Evolutionary conservation across 2,113 vertebrate species (phyloP).

Genomic region (Deroptyus accipitrinus): DNA sequence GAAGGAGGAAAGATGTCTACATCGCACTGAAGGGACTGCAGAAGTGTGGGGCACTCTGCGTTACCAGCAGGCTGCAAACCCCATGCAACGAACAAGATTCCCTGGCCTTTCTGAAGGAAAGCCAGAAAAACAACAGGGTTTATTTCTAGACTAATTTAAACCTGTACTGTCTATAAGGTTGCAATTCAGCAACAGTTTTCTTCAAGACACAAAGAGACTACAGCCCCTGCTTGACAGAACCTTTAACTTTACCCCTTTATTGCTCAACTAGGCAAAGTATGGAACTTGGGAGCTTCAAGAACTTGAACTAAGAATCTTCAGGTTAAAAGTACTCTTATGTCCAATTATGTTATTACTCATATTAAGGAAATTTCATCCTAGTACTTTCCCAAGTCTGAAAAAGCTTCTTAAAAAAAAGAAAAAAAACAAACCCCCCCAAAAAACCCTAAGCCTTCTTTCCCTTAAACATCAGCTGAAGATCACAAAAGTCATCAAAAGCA

Average conservation of each 20-base stretch:
- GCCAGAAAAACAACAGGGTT: neutral
- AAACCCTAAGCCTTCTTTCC: neutral
- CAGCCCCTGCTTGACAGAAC: neutral
- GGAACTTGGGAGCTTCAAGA: neutral
- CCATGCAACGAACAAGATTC: neutral
- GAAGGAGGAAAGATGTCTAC: neutral
- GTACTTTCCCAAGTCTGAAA: neutral
- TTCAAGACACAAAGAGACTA: neutral
- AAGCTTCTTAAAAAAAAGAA: neutral
- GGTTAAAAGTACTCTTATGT: neutral
- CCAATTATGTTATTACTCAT: neutral
- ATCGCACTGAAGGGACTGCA: neutral
- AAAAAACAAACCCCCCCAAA: neutral
- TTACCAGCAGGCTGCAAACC: neutral
- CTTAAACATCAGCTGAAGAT: neutral
- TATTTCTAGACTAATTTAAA: neutral
- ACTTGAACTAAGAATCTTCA: neutral
- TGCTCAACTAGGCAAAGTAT: neutral
- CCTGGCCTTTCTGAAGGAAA: neutral
- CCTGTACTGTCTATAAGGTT: neutral
- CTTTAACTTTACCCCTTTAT: neutral
- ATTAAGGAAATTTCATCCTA: neutral
- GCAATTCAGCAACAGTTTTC: neutral
- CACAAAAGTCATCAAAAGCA: neutral
- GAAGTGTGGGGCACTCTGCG: neutral